Evolutionary conservation across 2,113 vertebrate genomes (phyloP).

Genomic region (Pteronura brasiliensis): DNA sequence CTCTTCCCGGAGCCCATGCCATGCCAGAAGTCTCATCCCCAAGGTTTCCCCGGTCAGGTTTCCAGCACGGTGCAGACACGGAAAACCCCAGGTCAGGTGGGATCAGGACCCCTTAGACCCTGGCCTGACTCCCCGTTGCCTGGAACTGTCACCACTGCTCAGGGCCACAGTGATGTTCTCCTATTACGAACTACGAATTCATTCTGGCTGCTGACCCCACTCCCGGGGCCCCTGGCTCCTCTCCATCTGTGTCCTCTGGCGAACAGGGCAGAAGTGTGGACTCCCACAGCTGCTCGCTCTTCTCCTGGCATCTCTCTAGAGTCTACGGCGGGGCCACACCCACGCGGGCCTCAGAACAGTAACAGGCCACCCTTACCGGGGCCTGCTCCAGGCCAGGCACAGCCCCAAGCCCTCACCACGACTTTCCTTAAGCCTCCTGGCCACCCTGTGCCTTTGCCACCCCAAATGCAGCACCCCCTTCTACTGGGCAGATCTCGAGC

Average conservation of each 20-base stretch:
- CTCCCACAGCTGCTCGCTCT: not conserved
- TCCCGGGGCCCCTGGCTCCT: not conserved
- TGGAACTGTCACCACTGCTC: accelerated
- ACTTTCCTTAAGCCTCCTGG: accelerated
- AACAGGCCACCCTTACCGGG: accelerated
- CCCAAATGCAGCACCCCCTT: not conserved
- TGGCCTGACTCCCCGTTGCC: accelerated
- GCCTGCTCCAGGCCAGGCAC: accelerated
- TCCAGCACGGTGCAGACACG: accelerated
- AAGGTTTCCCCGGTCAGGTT: not conserved
- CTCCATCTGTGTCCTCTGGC: accelerated
- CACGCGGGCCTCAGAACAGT: accelerated
- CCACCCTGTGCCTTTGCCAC: not conserved
- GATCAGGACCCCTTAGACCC: not conserved
- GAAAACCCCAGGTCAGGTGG: not conserved
- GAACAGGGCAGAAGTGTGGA: accelerated
- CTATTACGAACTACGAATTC: not conserved
- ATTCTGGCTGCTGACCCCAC: accelerated
- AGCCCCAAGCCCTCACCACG: too few species aligned
- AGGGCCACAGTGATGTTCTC: accelerated
- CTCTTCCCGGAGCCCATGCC: accelerated
- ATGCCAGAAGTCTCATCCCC: not conserved
- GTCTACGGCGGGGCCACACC: accelerated
- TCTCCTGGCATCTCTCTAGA: not conserved
- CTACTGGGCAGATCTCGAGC: accelerated